phyloP scores from a whole-genome alignment of 2,888 invertebrate genomes.

The Nemurella pictetii region DNA sequence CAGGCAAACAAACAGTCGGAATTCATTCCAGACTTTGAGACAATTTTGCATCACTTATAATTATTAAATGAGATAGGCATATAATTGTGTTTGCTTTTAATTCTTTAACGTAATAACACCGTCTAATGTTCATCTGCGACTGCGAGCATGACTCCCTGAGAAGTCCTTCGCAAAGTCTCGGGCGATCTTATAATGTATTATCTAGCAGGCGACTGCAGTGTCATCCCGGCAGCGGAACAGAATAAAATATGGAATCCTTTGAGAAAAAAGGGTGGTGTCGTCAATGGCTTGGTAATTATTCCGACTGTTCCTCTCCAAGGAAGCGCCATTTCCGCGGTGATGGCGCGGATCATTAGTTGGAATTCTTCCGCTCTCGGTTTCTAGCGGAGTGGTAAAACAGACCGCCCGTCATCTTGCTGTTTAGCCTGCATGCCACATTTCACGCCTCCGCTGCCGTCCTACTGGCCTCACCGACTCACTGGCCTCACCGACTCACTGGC shows the following conservation, averaged over 20 bases:
- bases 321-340: neutral
- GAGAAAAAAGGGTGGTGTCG: neutral
- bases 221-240: too few relatives aligned
- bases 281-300: neutral
- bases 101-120: neutral
- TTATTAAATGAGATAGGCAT: constrained; percentile 3
- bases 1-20: constrained; percentile 12
- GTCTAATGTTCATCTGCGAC: neutral
- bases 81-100: neutral
- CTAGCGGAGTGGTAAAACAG: constrained; percentile 18
- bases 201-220: too few relatives aligned
- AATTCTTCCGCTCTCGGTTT: constrained; percentile 28
- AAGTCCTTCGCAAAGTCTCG: neutral
- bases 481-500: too few relatives aligned
- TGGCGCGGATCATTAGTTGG: constrained; percentile 21
- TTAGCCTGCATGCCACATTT: constrained; percentile 10
- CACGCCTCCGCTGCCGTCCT: neutral
- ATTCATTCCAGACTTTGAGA: neutral
- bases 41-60: constrained; percentile 8
- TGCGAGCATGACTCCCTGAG: neutral
- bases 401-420: constrained; percentile 25
- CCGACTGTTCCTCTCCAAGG: neutral
- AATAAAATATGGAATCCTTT: neutral
- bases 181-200: neutral
- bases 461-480: too few relatives aligned